Conservation (phyloP, 2,113 vertebrate genomes). For the Salvelinus fontinalis region DNA sequence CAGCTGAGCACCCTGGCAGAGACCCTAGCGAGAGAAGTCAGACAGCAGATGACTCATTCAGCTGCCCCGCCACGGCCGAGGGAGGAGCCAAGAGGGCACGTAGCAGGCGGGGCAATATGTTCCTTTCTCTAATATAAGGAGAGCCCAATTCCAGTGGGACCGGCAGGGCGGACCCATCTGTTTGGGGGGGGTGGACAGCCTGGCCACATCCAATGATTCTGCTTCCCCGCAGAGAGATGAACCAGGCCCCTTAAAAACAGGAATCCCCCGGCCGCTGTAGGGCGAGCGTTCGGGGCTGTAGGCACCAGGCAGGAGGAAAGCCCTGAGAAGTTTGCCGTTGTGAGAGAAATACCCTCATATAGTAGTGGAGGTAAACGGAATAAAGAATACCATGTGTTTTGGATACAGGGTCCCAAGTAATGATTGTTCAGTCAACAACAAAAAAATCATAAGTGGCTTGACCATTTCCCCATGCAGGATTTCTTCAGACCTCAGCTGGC, state of each 20-base stretch:
- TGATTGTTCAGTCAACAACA: too few species aligned
- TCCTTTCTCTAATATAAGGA: too few species aligned
- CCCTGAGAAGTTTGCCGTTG: neutral
- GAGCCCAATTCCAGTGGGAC: neutral
- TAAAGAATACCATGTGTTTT: neutral
- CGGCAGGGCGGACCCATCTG: neutral
- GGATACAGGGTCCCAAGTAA: too few species aligned
- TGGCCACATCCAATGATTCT: neutral
- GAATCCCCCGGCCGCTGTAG: neutral
- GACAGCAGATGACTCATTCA: too few species aligned
- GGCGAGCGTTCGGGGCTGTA: neutral
- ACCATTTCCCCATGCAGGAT: too few species aligned
- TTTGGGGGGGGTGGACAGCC: neutral
- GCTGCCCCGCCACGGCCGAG: too few species aligned
- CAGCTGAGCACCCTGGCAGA: too few species aligned
- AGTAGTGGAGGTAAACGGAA: neutral
- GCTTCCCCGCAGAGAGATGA: neutral
- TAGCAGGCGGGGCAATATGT: too few species aligned
- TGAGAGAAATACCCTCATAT: neutral
- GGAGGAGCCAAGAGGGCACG: too few species aligned
- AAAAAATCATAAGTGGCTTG: too few species aligned
- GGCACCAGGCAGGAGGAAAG: neutral
- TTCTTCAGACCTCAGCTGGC: neutral
- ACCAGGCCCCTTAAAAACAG: slow-evolving; percentile 2
- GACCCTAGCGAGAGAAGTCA: too few species aligned